Evolutionary conservation across 2,888 invertebrate genomes (phyloP).

Genomic region (Limenitis camilla): DNA sequence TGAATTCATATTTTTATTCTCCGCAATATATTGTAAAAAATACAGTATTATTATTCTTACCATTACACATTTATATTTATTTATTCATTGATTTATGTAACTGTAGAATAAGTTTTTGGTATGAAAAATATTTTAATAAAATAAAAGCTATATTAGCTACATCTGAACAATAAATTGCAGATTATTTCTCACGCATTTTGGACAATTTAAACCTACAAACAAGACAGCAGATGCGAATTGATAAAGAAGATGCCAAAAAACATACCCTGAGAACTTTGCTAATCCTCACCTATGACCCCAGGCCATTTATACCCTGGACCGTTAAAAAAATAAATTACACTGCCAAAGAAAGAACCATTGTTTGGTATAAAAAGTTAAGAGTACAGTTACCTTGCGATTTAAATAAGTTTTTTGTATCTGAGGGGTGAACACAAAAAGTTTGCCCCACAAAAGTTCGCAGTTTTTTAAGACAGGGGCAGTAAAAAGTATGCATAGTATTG

Average conservation of each 20-base stretch:
- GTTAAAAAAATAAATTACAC: conserved; percentile 62
- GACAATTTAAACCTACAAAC: conserved; percentile 29
- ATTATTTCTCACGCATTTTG: conserved; percentile 24
- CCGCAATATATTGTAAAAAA: too few species aligned
- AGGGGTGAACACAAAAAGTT: conserved; percentile 61
- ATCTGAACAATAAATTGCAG: not conserved
- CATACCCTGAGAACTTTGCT: conserved; percentile 61
- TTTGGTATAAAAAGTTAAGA: conserved; percentile 61
- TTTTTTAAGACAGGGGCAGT: conserved; percentile 61
- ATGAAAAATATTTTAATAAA: too few species aligned
- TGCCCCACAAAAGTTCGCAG: conserved; percentile 40
- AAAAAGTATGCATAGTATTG: conserved; percentile 51
- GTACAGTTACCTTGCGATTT: conserved; percentile 60
- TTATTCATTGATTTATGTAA: too few species aligned
- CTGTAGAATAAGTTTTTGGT: too few species aligned
- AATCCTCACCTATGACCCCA: conserved; percentile 68
- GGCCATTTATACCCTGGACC: conserved; percentile 56
- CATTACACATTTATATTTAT: too few species aligned
- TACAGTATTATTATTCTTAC: too few species aligned
- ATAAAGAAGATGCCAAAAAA: conserved; percentile 49
- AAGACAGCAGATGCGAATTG: conserved; percentile 53
- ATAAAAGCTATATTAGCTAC: too few species aligned
- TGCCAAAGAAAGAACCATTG: conserved; percentile 57
- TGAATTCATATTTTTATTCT: too few species aligned
- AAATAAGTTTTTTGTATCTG: conserved; percentile 52